Evolutionary conservation across 92 coral and sea anemone species (phyloP).

Genomic region (Heliopora coerulea): DNA sequence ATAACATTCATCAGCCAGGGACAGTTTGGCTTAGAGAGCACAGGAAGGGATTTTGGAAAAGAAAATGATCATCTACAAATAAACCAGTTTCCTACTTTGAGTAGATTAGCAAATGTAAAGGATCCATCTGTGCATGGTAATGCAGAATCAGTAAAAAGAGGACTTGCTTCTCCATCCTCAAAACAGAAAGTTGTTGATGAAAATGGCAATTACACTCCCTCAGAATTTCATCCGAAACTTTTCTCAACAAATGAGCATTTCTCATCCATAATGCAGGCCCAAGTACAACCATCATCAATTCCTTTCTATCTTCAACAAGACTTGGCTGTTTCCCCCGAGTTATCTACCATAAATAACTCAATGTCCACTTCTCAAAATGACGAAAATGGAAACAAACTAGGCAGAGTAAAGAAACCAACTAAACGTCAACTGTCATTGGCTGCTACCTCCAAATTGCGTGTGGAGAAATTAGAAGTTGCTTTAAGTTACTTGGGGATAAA

Average conservation of each 20-base stretch:
- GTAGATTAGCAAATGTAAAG: background rate
- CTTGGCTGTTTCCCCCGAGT: constrained; percentile 53
- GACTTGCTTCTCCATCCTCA: background rate
- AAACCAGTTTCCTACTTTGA: background rate
- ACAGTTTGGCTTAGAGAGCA: background rate
- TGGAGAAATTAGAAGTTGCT: constrained; percentile 96
- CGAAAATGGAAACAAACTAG: constrained; percentile 45
- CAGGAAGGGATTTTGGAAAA: background rate
- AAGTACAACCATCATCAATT: constrained; percentile 81
- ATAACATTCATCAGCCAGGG: constrained; percentile 17
- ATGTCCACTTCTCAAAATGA: constrained; percentile 37
- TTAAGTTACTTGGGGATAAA: constrained; percentile 83
- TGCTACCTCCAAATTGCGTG: constrained; percentile 80
- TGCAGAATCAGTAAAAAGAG: background rate
- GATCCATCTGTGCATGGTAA: background rate
- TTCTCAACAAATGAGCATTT: background rate
- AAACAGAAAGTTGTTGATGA: constrained; percentile 10
- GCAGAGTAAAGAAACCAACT: constrained; percentile 60
- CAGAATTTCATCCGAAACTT: background rate
- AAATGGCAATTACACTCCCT: constrained; percentile 8
- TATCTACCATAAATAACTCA: background rate
- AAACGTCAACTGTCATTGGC: constrained; percentile 91
- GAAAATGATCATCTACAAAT: background rate
- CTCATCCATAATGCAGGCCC: constrained; percentile 38
- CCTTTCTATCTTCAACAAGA: constrained; percentile 96